Evolutionary conservation across 92 coral and sea anemone species (phyloP).

Genomic region (Phenganax subtilis): DNA sequence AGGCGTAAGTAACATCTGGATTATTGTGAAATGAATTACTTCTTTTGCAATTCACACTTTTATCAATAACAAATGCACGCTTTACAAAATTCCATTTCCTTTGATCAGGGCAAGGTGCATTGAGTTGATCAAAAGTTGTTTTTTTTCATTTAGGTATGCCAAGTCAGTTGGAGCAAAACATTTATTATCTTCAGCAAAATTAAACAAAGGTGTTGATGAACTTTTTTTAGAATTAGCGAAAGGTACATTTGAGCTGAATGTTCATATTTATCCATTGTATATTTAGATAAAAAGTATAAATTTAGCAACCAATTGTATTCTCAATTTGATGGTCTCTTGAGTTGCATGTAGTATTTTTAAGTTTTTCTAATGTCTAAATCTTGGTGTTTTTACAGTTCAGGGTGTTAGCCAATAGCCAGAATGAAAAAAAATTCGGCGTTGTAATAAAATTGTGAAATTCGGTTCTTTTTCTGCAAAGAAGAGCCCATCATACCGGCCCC

Average conservation of each 20-base stretch:
- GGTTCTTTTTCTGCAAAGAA: too few relatives aligned
- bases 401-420: too few relatives aligned
- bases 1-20: slow-evolving; percentile 62
- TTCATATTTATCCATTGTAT: not conserved
- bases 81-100: too few relatives aligned
- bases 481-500: too few relatives aligned
- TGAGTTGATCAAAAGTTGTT: not conserved
- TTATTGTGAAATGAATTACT: not conserved
- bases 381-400: too few relatives aligned
- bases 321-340: too few relatives aligned
- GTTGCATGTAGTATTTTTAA: too few relatives aligned
- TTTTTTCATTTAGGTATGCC: slow-evolving; percentile 62
- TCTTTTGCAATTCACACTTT: slow-evolving; percentile 3
- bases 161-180: slow-evolving; percentile 98
- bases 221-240: slow-evolving; percentile 92
- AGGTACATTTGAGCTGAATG: slow-evolving; percentile 48
- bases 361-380: too few relatives aligned
- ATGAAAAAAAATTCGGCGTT: too few relatives aligned
- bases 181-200: slow-evolving; percentile 94
- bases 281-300: too few relatives aligned
- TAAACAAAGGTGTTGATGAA: slow-evolving; percentile 97
- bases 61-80: not conserved
- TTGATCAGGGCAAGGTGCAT: not conserved
- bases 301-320: not conserved
- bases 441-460: too few relatives aligned